These are phyloP conservation scores for Pectinophora gossypiella DNA, from an alignment of 1,140 invertebrate genomes.

Conservation along the genomic window DNA sequence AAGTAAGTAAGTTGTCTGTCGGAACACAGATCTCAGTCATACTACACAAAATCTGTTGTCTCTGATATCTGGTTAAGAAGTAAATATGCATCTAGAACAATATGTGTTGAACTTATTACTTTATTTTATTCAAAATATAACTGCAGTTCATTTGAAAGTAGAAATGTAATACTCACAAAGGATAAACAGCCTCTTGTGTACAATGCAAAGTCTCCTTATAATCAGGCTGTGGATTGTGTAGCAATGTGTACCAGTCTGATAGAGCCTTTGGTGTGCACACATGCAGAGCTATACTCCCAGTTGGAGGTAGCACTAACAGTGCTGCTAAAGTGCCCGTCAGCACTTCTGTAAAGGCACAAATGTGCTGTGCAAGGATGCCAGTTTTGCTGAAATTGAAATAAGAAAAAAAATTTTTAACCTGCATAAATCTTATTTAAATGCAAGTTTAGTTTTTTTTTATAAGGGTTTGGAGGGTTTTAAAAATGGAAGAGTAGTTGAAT, in stretches of 20 bases:
- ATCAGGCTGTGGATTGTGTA: slow-evolving; percentile 95
- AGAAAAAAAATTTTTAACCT: too few relatives aligned
- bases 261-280: slow-evolving; percentile 87
- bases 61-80: too few relatives aligned
- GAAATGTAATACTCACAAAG: slow-evolving; percentile 84
- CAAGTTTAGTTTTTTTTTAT: too few relatives aligned
- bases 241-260: slow-evolving; percentile 96
- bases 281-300: slow-evolving; percentile 83
- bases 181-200: slow-evolving; percentile 97
- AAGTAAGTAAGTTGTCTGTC: too few relatives aligned
- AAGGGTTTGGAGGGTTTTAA: too few relatives aligned
- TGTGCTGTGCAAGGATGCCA: slow-evolving; percentile 78
- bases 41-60: too few relatives aligned
- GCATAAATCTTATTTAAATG: too few relatives aligned
- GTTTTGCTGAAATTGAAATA: slow-evolving; percentile 37
- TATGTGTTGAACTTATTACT: too few relatives aligned
- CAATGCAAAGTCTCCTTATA: slow-evolving; percentile 93
- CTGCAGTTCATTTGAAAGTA: too few relatives aligned
- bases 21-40: neutral
- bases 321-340: slow-evolving; percentile 83
- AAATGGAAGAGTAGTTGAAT: too few relatives aligned
- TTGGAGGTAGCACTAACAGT: slow-evolving; percentile 85
- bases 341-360: slow-evolving; percentile 89
- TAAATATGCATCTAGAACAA: too few relatives aligned
- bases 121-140: slow-evolving; percentile 9